Conservation (phyloP, 2,797 vertebrate species). For the Potorous gilbertii region DNA sequence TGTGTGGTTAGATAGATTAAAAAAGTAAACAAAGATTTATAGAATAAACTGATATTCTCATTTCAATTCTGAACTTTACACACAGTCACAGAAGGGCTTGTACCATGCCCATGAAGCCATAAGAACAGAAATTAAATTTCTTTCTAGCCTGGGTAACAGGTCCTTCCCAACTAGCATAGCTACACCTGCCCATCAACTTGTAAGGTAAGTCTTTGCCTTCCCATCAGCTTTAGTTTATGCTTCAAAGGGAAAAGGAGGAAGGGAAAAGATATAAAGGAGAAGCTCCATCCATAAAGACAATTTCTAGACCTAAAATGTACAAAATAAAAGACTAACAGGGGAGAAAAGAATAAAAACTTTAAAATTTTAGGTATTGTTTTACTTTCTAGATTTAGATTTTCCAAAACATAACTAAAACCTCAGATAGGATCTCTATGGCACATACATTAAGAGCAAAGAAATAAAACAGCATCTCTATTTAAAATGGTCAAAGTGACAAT, state of each 20-base stretch:
- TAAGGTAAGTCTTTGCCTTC: neutral
- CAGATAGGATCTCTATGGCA: neutral
- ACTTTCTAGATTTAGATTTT: neutral
- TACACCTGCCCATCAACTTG: neutral
- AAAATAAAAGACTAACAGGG: neutral
- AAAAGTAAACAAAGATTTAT: slow-evolving; percentile 17
- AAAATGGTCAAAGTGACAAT: neutral
- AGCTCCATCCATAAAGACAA: neutral
- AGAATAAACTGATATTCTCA: slow-evolving; percentile 27
- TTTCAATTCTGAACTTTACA: slow-evolving; percentile 21
- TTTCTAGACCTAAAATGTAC: neutral
- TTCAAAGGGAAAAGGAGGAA: neutral
- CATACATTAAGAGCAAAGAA: neutral
- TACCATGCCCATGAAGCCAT: neutral
- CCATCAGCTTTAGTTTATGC: neutral
- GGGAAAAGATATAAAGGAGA: neutral
- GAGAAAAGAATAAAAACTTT: neutral
- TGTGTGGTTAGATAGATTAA: neutral
- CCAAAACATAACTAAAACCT: neutral
- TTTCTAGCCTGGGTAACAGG: neutral
- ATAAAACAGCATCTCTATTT: neutral
- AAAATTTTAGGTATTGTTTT: neutral
- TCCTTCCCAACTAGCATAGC: neutral
- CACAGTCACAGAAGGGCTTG: slow-evolving; percentile 2
- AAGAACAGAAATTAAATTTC: slow-evolving; percentile 25